Conservation (phyloP, 2,113 vertebrate genomes). For the Glaucomys volans region DNA sequence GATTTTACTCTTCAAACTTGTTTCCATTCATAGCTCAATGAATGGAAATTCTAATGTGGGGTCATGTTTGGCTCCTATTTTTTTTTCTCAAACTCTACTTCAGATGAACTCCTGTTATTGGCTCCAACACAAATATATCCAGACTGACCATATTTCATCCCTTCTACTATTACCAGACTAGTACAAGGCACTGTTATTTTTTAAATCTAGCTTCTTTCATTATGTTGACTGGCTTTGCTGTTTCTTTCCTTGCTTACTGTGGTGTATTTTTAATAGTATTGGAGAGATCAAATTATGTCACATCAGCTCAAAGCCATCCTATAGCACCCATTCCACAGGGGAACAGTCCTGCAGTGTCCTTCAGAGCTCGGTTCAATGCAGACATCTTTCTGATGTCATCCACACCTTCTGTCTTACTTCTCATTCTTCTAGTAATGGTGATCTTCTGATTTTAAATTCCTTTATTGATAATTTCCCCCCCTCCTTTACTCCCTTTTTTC, state of each 20-base stretch:
- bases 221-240: background rate
- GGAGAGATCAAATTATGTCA: background rate
- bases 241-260: background rate
- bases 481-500: background rate
- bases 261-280: background rate
- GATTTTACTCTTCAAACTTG: background rate
- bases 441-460: conserved; percentile 33
- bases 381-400: background rate
- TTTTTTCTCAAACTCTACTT: background rate
- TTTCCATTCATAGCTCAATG: background rate
- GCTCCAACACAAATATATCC: background rate
- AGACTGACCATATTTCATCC: background rate
- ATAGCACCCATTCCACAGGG: background rate
- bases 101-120: background rate
- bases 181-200: background rate
- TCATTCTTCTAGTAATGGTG: background rate
- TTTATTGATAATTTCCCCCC: background rate
- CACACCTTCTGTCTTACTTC: background rate
- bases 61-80: background rate
- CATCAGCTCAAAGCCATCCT: background rate
- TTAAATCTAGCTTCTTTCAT: background rate
- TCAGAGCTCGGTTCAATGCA: background rate
- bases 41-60: background rate
- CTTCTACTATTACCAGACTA: background rate
- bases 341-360: background rate